These are phyloP conservation scores for Plebejus argus DNA, from an alignment of 2,888 invertebrate species.

Conservation along the genomic window DNA sequence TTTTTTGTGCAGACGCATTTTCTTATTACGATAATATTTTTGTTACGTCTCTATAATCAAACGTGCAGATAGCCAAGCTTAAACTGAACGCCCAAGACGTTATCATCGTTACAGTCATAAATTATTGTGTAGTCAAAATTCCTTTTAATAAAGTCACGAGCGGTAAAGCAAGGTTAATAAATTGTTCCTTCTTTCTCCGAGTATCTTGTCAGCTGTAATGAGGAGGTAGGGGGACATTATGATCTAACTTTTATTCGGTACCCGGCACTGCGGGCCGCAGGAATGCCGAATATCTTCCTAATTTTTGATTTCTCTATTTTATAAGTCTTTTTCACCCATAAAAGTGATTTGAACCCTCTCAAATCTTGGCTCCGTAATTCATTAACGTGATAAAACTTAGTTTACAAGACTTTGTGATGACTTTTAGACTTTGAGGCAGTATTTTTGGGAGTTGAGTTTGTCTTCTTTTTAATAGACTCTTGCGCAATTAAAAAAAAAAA, in stretches of 20 bases:
- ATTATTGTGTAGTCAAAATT: neutral
- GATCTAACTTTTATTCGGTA: constrained; percentile 30
- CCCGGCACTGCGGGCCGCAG: neutral
- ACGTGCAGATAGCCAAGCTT: neutral
- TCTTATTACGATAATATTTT: too few relatives aligned
- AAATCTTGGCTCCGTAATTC: neutral
- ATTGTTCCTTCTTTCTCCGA: constrained; percentile 26
- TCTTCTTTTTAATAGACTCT: neutral
- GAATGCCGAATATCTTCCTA: neutral
- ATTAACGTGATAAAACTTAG: constrained; percentile 4
- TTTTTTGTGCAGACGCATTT: too few relatives aligned
- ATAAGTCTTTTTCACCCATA: neutral
- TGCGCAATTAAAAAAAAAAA: too few relatives aligned
- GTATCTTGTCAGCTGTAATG: constrained; percentile 29
- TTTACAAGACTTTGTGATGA: neutral
- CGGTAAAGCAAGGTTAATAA: constrained; percentile 31
- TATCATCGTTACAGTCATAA: neutral
- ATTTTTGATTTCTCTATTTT: constrained; percentile 19
- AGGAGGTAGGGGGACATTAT: constrained; percentile 28
- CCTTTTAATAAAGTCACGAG: neutral
- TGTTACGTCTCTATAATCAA: too few relatives aligned
- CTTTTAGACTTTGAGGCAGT: neutral
- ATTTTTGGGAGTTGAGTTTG: neutral
- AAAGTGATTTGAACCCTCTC: neutral
- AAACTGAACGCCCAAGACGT: neutral